Conservation (phyloP, 2,113 vertebrate species). For the Anthoscopus minutus region DNA sequence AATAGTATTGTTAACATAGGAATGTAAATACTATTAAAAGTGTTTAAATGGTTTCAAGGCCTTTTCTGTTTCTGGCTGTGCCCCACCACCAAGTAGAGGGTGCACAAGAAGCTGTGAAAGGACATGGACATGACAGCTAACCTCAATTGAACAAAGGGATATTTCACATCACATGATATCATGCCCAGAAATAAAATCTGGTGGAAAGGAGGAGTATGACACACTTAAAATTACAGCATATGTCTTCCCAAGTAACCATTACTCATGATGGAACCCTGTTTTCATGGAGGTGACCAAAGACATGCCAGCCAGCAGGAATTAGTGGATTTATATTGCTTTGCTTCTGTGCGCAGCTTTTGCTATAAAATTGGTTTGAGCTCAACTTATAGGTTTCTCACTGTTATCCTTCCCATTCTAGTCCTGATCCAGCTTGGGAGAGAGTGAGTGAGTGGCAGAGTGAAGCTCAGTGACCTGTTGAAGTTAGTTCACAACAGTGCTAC, state of each 20-base stretch:
- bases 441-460: neutral
- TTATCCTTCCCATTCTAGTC: neutral
- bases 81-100: fast-evolving
- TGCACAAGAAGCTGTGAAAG: neutral
- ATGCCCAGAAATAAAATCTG: neutral
- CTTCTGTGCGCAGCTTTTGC: neutral
- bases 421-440: fast-evolving
- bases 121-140: fast-evolving
- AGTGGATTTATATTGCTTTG: neutral
- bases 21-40: neutral
- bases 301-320: neutral
- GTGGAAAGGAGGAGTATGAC: neutral
- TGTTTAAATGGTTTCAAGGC: neutral
- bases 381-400: fast-evolving
- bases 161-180: neutral
- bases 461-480: neutral
- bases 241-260: neutral
- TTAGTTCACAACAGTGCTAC: neutral
- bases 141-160: neutral
- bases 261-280: fast-evolving
- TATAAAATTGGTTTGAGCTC: neutral
- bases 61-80: neutral
- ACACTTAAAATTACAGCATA: fast-evolving
- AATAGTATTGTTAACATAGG: neutral
- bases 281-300: neutral